Evolutionary conservation across 1,140 invertebrate genomes (phyloP).

Genomic region (Sarcophaga peregrina): DNA sequence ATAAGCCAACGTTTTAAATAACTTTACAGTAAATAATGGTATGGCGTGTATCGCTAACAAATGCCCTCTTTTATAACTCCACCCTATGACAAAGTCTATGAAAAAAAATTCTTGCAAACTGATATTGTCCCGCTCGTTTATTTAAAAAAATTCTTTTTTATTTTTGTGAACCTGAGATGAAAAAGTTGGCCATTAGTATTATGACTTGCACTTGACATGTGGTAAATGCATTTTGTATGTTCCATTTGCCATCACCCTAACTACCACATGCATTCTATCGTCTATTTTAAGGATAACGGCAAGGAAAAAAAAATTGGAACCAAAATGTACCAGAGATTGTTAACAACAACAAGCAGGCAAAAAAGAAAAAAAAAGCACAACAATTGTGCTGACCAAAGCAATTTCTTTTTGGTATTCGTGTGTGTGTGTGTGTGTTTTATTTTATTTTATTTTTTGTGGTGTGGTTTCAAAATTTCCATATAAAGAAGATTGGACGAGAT

Average conservation of each 20-base stretch:
- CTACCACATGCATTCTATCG: constrained; percentile 10
- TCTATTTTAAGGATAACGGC: constrained; percentile 1
- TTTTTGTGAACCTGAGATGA: not conserved
- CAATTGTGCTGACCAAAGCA: constrained; percentile 34
- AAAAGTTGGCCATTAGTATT: constrained; percentile 37
- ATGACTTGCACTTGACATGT: constrained; percentile 40
- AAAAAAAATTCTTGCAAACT: no score
- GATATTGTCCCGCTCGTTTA: no score
- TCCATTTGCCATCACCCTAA: not conserved
- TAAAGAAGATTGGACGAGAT: constrained; percentile 9
- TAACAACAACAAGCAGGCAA: not conserved
- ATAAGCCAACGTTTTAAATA: no score
- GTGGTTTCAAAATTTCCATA: constrained; percentile 29
- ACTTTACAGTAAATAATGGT: no score
- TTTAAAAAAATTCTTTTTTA: no score
- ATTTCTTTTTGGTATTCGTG: constrained; percentile 16
- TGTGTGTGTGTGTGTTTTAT: not conserved
- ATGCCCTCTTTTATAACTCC: no score
- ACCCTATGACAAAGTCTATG: no score
- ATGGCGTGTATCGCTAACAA: no score
- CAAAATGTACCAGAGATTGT: not conserved
- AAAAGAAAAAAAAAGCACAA: not conserved
- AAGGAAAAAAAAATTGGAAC: not conserved
- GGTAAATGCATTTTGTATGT: constrained; percentile 30
- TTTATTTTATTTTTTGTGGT: not conserved